These are phyloP conservation scores for Odontocerum albicorne DNA, from an alignment of 2,888 invertebrate species.

Conservation along the genomic window DNA sequence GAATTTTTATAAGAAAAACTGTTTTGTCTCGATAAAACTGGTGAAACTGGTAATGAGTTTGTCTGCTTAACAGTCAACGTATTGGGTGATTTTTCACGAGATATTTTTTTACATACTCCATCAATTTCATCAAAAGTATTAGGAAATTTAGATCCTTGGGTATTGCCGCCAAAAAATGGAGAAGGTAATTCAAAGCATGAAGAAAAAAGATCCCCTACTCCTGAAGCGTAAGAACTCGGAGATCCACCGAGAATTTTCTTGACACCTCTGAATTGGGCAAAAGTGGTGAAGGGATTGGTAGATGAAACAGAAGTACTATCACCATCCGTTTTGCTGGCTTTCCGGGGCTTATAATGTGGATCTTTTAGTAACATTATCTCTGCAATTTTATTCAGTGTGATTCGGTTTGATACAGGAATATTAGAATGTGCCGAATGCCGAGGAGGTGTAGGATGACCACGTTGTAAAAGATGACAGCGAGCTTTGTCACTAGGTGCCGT, in stretches of 20 bases:
- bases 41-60: conserved; percentile 50
- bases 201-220: conserved; percentile 65
- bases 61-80: conserved; percentile 48
- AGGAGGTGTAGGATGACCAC: conserved; percentile 44
- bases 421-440: conserved; percentile 38
- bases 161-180: conserved; percentile 52
- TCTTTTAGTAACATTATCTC: conserved; percentile 86
- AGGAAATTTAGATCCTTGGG: conserved; percentile 24
- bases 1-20: conserved; percentile 24
- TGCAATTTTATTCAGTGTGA: conserved; percentile 69
- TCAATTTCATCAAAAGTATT: conserved; percentile 39
- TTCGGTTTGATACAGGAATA: conserved; percentile 48
- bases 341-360: conserved; percentile 74
- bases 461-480: conserved; percentile 66
- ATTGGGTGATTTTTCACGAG: conserved; percentile 55
- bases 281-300: conserved; percentile 71
- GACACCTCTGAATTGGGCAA: conserved; percentile 77
- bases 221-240: conserved; percentile 48
- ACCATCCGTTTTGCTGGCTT: conserved; percentile 47
- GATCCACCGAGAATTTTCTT: conserved; percentile 76
- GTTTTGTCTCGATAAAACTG: conserved; percentile 40
- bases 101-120: conserved; percentile 30
- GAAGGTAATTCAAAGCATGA: conserved; percentile 78
- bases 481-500: conserved; percentile 75
- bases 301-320: conserved; percentile 10